Percentiles rank a stretch among this genome's conserved stretches.
These are phyloP conservation scores for Chaenogobius annularis DNA, from an alignment of 2,113 vertebrate genomes.

Conservation along the genomic window DNA sequence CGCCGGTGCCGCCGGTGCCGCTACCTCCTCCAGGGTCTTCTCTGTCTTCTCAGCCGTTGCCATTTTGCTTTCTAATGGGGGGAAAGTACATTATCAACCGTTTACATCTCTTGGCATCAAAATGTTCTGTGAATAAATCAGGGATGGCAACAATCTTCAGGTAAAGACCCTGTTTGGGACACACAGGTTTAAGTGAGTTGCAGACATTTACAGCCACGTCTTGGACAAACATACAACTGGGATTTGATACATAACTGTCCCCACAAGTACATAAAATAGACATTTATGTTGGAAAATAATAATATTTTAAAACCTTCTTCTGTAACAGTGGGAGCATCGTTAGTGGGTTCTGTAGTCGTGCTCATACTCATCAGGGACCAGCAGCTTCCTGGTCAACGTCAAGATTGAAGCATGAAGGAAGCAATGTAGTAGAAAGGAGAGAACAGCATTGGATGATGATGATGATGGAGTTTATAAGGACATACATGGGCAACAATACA, in stretches of 20 bases:
- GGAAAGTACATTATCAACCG: not conserved
- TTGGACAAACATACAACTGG: not conserved
- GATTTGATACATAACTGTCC: conserved; percentile 34
- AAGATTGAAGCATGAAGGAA: conserved; percentile 50
- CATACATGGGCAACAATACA: conserved; percentile 21
- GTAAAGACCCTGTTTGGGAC: not conserved
- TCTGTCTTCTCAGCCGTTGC: conserved; percentile 88
- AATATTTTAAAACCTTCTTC: conserved; percentile 74
- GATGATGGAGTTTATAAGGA: conserved; percentile 25
- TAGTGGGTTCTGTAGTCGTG: conserved; percentile 74
- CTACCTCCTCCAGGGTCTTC: conserved; percentile 93
- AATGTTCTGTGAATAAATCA: not conserved
- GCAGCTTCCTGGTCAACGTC: conserved; percentile 64
- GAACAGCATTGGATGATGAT: conserved; percentile 28
- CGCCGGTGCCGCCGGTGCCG: conserved; percentile 66
- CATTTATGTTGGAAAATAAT: conserved; percentile 46
- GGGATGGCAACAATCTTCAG: not conserved
- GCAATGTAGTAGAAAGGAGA: conserved; percentile 43
- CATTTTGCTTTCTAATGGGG: conserved; percentile 77
- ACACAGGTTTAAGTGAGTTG: conserved; percentile 3
- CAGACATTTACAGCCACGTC: conserved; percentile 29
- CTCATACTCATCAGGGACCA: conserved; percentile 78
- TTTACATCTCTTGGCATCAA: not conserved
- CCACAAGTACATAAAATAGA: conserved; percentile 43
- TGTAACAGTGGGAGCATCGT: conserved; percentile 71